Evolutionary conservation across 2,113 vertebrate species (phyloP), one percentile per base, ranked within the genome.

Genomic region (Edolisoma coerulescens): DNA sequence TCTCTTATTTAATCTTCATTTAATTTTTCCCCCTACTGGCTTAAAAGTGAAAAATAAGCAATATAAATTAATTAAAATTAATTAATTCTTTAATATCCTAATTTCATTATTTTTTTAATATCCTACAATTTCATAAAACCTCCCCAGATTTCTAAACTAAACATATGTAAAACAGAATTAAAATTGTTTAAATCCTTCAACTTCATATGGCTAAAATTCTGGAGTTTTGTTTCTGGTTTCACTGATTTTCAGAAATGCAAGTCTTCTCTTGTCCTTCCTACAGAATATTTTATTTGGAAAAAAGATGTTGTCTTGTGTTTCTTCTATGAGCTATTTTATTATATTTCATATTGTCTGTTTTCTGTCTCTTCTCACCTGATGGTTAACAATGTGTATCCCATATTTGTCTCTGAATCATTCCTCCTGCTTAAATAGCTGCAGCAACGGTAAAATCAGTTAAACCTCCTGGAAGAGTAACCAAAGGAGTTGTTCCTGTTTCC

Each of bases 41-140:
- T 90, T 90, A 37, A 70, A 86, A 90, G 41, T 69, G 52, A 79
- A 91, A 94, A 96, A 93, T 78, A 93, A 64, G 33, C 44, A 68
- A 49, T 84, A 78, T 79, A 89, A 89, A 78, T 71, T 70, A 90
- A 90, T 87, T 85, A 76, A 84, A 91, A 85, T 63, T 52, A 70
- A 84, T 82, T 67, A 84, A 41, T 61, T 76, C 6, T 49, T 39
- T 70, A 84, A 44, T 78, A 95, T 49, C 11, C 4, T 79, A 71
- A 60, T 91, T 87, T 82, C 14, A 47, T 32, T 60, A 12, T 63
- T 93, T 91, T 92, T 63, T 13, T 1, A 76, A 57, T 65, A 69
- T 37, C 21, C 16, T 83, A 45, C 8, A 60, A 26, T 74, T 76
- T 86, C 39, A 13, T 64, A 45, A 78, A 87, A 78, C 24, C 21